phyloP scores from a whole-genome alignment of 2,113 vertebrate genomes.

The Chaetops frenatus region DNA sequence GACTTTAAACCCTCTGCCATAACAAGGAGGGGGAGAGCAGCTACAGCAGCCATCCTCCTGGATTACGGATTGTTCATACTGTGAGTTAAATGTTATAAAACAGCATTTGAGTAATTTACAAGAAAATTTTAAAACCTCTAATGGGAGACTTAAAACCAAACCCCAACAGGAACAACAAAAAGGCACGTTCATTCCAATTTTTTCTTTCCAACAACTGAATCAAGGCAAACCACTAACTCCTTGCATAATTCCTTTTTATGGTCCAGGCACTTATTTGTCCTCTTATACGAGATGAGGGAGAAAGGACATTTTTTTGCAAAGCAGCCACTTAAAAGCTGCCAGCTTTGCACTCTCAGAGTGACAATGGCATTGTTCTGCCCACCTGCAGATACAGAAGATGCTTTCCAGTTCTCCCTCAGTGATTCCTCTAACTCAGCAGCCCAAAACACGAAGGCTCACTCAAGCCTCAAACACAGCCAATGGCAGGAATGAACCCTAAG shows the following conservation, averaged over 20 bases:
- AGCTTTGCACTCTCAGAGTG: neutral
- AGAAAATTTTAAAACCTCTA: neutral
- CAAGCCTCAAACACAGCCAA: neutral
- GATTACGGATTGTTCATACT: neutral
- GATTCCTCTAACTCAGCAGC: neutral
- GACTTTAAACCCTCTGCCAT: neutral
- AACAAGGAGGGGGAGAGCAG: neutral
- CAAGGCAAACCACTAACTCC: neutral
- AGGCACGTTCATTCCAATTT: neutral
- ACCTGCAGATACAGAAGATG: neutral
- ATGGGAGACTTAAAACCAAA: neutral
- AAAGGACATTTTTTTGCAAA: neutral
- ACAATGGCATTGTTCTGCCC: neutral
- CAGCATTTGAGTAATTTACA: neutral
- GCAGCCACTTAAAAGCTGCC: neutral
- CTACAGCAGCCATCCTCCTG: neutral
- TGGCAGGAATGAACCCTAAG: neutral
- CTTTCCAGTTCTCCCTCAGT: neutral
- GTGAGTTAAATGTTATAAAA: neutral
- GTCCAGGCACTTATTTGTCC: neutral
- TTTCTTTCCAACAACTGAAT: neutral
- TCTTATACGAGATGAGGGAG: neutral
- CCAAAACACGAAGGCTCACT: neutral
- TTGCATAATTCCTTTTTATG: neutral
- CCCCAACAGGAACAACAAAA: neutral